A percentile compares a stretch with the other conserved stretches of the same genome.
These are phyloP conservation scores for Tupaia tana DNA, from an alignment of 2,113 vertebrate genomes.

Conservation along the genomic window DNA sequence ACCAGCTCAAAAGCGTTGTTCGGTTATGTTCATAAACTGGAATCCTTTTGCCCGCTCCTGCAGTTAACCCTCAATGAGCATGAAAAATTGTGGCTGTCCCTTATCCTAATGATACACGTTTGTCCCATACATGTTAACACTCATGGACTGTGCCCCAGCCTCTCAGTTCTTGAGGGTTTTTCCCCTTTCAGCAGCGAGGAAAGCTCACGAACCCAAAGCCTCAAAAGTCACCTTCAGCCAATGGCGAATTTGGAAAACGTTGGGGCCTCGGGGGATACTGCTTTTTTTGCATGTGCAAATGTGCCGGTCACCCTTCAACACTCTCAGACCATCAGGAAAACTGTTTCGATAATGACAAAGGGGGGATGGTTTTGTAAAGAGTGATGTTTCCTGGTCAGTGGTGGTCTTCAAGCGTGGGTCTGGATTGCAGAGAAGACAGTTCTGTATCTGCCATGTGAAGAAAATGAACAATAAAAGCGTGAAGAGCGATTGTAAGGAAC, in stretches of 20 bases:
- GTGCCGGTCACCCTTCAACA: slow-evolving; percentile 45
- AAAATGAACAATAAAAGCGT: slow-evolving; percentile 83
- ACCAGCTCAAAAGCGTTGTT: not conserved
- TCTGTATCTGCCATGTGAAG: slow-evolving; percentile 78
- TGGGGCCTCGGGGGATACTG: slow-evolving; percentile 60
- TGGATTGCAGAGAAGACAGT: slow-evolving; percentile 62
- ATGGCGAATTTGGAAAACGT: slow-evolving; percentile 48
- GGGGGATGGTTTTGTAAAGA: not conserved
- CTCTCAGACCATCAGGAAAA: not conserved
- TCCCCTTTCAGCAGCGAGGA: not conserved
- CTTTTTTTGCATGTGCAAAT: slow-evolving; percentile 69
- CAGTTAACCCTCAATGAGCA: not conserved
- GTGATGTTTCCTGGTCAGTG: not conserved
- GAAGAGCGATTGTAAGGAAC: not conserved
- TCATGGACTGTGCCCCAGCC: not conserved
- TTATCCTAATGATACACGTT: not conserved
- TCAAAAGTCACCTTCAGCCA: slow-evolving; percentile 60
- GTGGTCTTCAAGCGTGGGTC: not conserved
- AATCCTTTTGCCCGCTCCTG: not conserved
- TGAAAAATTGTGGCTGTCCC: slow-evolving; percentile 45
- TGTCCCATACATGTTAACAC: slow-evolving; percentile 40
- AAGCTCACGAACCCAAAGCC: not conserved
- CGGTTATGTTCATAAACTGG: not conserved
- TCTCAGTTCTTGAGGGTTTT: not conserved
- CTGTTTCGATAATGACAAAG: not conserved